These are phyloP conservation scores for Xestia sexstrigata DNA, from an alignment of 2,888 invertebrate species.

Conservation along the genomic window DNA sequence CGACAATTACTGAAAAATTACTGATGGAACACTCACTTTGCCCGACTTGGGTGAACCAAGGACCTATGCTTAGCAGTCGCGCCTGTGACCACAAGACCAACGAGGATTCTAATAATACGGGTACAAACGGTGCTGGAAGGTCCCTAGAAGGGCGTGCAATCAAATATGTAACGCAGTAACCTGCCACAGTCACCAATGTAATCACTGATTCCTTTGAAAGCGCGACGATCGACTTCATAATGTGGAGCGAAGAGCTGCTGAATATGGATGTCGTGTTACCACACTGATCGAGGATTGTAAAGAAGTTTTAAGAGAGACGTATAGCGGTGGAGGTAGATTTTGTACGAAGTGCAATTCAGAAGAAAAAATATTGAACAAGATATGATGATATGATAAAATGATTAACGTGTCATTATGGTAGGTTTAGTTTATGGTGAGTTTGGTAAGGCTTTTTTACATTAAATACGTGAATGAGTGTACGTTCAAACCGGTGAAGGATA, in stretches of 20 bases:
- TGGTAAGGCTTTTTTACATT: background rate
- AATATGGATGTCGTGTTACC: conserved; percentile 54
- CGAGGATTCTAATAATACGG: background rate
- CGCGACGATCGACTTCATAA: conserved; percentile 54
- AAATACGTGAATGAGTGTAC: background rate
- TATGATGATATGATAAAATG: too few species aligned
- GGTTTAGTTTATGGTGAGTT: background rate
- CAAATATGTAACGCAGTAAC: conserved; percentile 45
- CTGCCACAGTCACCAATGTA: conserved; percentile 29
- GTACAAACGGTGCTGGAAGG: background rate
- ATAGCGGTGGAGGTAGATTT: background rate
- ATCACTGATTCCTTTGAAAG: conserved; percentile 56
- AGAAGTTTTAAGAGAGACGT: background rate
- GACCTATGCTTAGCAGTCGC: background rate
- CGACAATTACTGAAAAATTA: background rate
- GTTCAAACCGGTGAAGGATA: background rate
- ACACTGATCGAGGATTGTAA: conserved; percentile 13
- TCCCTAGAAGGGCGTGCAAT: conserved; percentile 25
- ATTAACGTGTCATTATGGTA: background rate
- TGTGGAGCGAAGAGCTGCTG: conserved; percentile 29
- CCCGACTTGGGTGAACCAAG: background rate
- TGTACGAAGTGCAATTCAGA: background rate
- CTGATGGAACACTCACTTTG: background rate
- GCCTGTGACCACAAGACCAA: background rate
- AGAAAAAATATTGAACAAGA: background rate